Evolutionary conservation across 2,888 invertebrate genomes (phyloP).

Genomic region (Portevinia maculata): DNA sequence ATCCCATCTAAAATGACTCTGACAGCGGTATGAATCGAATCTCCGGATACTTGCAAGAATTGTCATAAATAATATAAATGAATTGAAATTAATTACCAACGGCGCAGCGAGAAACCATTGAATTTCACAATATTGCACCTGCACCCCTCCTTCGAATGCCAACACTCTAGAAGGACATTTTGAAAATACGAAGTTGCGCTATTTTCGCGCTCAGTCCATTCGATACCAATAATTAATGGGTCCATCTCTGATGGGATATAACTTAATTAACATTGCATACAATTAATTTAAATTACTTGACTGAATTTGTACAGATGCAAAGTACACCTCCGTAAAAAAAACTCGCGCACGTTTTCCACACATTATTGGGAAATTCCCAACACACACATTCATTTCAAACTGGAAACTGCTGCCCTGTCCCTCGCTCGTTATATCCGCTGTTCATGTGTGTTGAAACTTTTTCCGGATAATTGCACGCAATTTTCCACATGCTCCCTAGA

Average conservation of each 20-base stretch:
- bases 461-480: slow-evolving; percentile 71
- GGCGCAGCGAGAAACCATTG: too few species aligned
- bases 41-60: too few species aligned
- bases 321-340: too few species aligned
- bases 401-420: slow-evolving; percentile 8
- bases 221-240: slow-evolving; percentile 62
- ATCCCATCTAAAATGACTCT: too few species aligned
- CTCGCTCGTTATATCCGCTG: slow-evolving; percentile 41
- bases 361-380: slow-evolving; percentile 42
- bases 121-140: too few species aligned
- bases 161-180: too few species aligned
- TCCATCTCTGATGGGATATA: slow-evolving; percentile 46
- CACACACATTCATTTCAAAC: slow-evolving; percentile 48
- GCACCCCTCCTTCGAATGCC: too few species aligned
- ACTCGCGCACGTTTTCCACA: too few species aligned
- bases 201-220: slow-evolving; percentile 1
- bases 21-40: too few species aligned
- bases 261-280: slow-evolving; percentile 64
- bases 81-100: too few species aligned
- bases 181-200: too few species aligned
- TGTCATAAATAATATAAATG: too few species aligned
- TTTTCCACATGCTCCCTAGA: slow-evolving; percentile 67
- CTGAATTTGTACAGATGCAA: slow-evolving; percentile 22
- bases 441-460: slow-evolving; percentile 41
- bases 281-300: slow-evolving; percentile 65